Conservation (phyloP, 2,888 invertebrate species). For the Clostera curtula region DNA sequence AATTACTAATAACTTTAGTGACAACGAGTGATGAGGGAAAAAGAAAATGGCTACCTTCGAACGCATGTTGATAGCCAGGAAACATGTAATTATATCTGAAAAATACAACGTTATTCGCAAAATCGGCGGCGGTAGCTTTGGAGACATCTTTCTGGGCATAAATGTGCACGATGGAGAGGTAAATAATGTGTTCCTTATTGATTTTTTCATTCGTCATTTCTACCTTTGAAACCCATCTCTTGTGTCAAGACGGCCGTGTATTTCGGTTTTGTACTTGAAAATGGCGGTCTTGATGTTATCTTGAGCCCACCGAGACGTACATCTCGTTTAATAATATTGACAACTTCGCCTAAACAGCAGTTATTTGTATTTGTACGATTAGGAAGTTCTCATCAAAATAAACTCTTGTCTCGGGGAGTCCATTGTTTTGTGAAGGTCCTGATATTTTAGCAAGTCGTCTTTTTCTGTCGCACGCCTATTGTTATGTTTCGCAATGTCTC, state of each 20-base stretch:
- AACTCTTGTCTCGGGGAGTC: slow-evolving; percentile 11
- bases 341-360: no score
- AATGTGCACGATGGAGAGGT: slow-evolving; percentile 93
- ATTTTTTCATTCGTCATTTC: slow-evolving; percentile 21
- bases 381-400: no score
- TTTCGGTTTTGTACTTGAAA: slow-evolving; percentile 52
- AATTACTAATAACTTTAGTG: slow-evolving; percentile 55
- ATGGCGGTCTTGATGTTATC: slow-evolving; percentile 57
- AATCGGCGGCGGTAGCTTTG: slow-evolving; percentile 99
- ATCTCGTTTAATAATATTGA: slow-evolving; percentile 5
- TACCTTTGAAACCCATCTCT: slow-evolving; percentile 22
- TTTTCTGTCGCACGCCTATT: slow-evolving; percentile 7
- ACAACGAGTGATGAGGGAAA: slow-evolving; percentile 64
- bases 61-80: slow-evolving; percentile 61
- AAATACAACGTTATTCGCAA: slow-evolving; percentile 96
- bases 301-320: slow-evolving; percentile 12
- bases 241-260: slow-evolving; percentile 42
- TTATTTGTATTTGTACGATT: no score
- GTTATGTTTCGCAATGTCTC: slow-evolving; percentile 15
- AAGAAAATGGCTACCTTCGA: slow-evolving; percentile 69
- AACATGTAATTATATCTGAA: slow-evolving; percentile 79
- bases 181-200: slow-evolving; percentile 39
- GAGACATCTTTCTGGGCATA: slow-evolving; percentile 98
- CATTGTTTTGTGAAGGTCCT: slow-evolving; percentile 16
- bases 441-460: slow-evolving; percentile 7